phyloP scores from a whole-genome alignment of 2,888 invertebrate species.

The Dione vanillae region DNA sequence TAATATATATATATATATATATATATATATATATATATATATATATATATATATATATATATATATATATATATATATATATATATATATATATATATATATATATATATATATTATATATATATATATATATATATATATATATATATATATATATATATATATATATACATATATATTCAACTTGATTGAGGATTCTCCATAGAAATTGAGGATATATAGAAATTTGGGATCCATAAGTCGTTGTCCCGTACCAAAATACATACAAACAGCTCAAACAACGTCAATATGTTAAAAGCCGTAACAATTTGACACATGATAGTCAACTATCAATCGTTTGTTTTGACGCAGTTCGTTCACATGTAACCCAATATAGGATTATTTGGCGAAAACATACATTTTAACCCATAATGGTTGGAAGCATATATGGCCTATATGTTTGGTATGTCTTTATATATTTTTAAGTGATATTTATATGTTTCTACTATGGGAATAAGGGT shows the following conservation, averaged over 20 bases:
- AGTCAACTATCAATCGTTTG: conserved; percentile 18
- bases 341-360: conserved; percentile 30
- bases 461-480: background rate
- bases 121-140: too few relatives aligned
- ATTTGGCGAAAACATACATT: conserved; percentile 14
- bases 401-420: conserved; percentile 5
- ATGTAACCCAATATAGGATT: conserved; percentile 5
- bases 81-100: too few relatives aligned
- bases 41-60: background rate
- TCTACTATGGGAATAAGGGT: background rate
- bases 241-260: too few relatives aligned
- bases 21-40: background rate
- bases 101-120: too few relatives aligned
- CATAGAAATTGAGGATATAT: too few relatives aligned
- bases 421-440: background rate
- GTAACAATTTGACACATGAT: conserved; percentile 4
- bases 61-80: too few relatives aligned
- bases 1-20: background rate
- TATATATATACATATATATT: too few relatives aligned
- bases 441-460: background rate
- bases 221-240: too few relatives aligned
- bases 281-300: background rate
- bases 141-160: too few relatives aligned
- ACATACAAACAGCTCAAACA: too few relatives aligned
- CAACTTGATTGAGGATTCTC: too few relatives aligned